Evolutionary conservation across 2,888 invertebrate species (phyloP).

Genomic region (Plebejus anna): DNA sequence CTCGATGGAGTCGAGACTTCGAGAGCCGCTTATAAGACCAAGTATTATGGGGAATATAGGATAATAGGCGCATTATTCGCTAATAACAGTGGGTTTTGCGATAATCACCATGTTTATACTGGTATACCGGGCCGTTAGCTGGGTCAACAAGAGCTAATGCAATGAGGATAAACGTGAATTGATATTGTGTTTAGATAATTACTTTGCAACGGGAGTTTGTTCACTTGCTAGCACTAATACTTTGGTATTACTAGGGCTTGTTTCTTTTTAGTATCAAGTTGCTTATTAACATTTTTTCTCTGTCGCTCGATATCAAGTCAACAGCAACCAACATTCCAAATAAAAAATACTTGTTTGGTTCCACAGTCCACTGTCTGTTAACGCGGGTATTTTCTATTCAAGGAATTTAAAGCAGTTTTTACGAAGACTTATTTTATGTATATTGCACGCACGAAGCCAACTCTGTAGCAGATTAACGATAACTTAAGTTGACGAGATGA

Average conservation of each 20-base stretch:
- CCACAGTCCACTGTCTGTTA: too few relatives aligned
- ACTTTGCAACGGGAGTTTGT: neutral
- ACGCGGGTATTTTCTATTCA: too few relatives aligned
- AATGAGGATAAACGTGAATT: neutral
- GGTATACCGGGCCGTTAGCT: neutral
- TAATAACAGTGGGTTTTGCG: constrained; percentile 14
- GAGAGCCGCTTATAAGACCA: neutral
- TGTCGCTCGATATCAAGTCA: too few relatives aligned
- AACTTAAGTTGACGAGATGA: neutral
- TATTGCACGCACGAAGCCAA: too few relatives aligned
- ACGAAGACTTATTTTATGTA: too few relatives aligned
- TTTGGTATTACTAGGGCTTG: too few relatives aligned
- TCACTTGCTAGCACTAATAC: neutral
- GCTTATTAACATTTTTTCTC: too few relatives aligned
- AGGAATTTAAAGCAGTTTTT: too few relatives aligned
- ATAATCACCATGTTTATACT: constrained; percentile 1
- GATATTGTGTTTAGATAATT: constrained; percentile 7
- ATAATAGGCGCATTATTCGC: constrained; percentile 6
- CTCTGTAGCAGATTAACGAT: too few relatives aligned
- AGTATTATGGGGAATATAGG: neutral
- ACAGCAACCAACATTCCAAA: neutral
- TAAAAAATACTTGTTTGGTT: too few relatives aligned
- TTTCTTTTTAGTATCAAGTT: too few relatives aligned
- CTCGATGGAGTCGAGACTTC: neutral
- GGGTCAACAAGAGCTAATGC: constrained; percentile 11